phyloP scores from a whole-genome alignment of 1,140 invertebrate genomes.

The Drosophila seguyi region DNA sequence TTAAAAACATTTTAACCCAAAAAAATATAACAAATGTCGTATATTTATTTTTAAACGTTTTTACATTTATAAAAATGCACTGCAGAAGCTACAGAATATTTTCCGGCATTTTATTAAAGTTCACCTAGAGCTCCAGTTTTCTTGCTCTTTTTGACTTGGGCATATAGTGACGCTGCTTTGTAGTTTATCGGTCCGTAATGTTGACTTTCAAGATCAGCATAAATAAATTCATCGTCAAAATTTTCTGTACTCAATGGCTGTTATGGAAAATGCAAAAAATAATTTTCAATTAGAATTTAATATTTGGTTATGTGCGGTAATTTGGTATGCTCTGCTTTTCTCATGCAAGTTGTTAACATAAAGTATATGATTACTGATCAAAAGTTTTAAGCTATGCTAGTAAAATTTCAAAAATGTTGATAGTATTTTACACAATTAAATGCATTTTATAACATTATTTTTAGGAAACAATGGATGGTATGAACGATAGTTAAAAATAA shows the following conservation, averaged over 20 bases:
- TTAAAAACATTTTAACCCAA: too few species aligned
- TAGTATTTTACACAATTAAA: background rate
- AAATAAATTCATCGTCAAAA: conserved; percentile 92
- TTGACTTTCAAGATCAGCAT: conserved; percentile 95
- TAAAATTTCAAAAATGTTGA: background rate
- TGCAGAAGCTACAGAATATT: conserved; percentile 25
- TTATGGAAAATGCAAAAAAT: conserved; percentile 45
- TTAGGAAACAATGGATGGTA: background rate
- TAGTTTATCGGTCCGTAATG: conserved; percentile 93
- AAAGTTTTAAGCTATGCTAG: background rate
- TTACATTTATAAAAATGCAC: conserved; percentile 53
- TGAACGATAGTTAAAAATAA: conserved; percentile 1
- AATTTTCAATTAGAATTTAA: conserved; percentile 15
- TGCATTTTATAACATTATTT: conserved; percentile 1
- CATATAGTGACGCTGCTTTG: conserved; percentile 93
- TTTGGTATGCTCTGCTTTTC: background rate
- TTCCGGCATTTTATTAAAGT: conserved; percentile 56
- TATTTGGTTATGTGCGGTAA: conserved; percentile 43
- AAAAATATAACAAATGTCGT: background rate
- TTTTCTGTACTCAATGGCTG: conserved; percentile 86
- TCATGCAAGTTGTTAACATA: conserved; percentile 19
- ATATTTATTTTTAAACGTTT: conserved; percentile 2
- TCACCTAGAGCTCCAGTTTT: conserved; percentile 82
- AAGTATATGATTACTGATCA: conserved; percentile 2
- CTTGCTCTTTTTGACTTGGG: conserved; percentile 88